Evolutionary conservation across 2,888 invertebrate species (phyloP).

Genomic region (Lysandra bellargus): DNA sequence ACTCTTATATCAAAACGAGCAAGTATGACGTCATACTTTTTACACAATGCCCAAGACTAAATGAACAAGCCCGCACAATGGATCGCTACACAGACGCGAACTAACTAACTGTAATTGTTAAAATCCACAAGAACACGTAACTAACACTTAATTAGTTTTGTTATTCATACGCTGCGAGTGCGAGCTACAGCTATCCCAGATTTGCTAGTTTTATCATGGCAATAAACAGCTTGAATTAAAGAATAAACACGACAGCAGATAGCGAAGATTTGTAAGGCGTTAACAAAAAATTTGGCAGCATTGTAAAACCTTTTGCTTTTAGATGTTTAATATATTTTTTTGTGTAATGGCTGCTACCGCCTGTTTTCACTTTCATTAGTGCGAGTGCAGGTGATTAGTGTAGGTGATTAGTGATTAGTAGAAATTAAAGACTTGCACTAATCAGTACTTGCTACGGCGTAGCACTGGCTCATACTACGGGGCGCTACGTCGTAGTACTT

Average conservation of each 20-base stretch:
- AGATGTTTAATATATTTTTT: not conserved
- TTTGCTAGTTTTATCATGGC: conserved; percentile 9
- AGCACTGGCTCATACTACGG: too few species aligned
- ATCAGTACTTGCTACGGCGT: too few species aligned
- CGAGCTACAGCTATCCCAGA: conserved; percentile 17
- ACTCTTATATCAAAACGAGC: not conserved
- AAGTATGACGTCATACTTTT: not conserved
- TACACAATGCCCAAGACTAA: not conserved
- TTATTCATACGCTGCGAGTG: conserved; percentile 35
- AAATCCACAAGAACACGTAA: conserved; percentile 58
- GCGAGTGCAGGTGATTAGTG: too few species aligned
- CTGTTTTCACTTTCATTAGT: too few species aligned
- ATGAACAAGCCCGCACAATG: conserved; percentile 54
- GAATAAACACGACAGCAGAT: not conserved
- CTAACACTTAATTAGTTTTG: conserved; percentile 40
- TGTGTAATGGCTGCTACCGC: not conserved
- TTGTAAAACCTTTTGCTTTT: not conserved
- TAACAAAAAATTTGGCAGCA: not conserved
- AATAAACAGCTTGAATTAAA: conserved; percentile 5
- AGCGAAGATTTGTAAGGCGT: not conserved
- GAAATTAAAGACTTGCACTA: too few species aligned
- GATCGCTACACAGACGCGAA: conserved; percentile 62
- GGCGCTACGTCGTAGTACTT: too few species aligned
- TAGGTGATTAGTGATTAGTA: too few species aligned
- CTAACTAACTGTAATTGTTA: conserved; percentile 71